These are phyloP conservation scores for Paramormyrops kingsleyae DNA, from an alignment of 2,113 vertebrate species.

Conservation along the genomic window DNA sequence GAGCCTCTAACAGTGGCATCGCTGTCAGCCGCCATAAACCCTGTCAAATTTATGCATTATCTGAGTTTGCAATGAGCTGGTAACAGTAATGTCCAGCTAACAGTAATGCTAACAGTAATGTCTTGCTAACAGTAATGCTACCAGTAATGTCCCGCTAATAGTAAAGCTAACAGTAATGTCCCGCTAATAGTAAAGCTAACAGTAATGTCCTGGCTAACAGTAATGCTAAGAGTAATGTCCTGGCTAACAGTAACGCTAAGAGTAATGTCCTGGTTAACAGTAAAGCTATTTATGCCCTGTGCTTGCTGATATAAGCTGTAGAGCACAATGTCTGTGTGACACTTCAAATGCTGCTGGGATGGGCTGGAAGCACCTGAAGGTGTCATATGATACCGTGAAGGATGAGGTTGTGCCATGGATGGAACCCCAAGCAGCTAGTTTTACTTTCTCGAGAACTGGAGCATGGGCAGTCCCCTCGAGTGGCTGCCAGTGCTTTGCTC, in stretches of 20 bases:
- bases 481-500: background rate
- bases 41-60: background rate
- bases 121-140: background rate
- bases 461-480: background rate
- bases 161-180: background rate
- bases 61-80: background rate
- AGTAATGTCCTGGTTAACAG: too few species aligned
- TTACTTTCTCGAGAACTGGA: background rate
- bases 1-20: background rate
- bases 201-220: too few species aligned
- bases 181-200: background rate
- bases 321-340: background rate
- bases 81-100: background rate
- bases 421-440: background rate
- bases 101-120: background rate
- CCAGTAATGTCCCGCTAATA: too few species aligned
- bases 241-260: too few species aligned
- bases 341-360: background rate
- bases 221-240: too few species aligned
- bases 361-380: background rate
- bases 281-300: background rate
- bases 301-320: background rate
- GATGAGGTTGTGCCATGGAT: background rate
- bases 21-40: background rate
- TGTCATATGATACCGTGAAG: background rate